Evolutionary conservation across 2,797 vertebrate species (phyloP), one percentile per base, ranked within the genome.

Genomic region (Momotus momota): DNA sequence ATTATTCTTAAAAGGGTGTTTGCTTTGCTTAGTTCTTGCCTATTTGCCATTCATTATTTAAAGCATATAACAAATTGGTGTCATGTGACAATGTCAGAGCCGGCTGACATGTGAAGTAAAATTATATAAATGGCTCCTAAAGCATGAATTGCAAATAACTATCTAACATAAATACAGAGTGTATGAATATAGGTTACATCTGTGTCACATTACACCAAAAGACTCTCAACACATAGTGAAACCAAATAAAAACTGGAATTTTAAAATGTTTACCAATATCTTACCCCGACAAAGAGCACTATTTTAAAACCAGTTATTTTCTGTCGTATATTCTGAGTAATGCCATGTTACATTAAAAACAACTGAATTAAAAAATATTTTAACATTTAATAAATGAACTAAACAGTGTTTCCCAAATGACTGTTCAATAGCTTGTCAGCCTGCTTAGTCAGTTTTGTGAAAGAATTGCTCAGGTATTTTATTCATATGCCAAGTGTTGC

Each of bases 271-370:
- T 91, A 58, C 21, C 35, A 18, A 12, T 29, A 33, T 14, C 10
- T 45, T 62, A 29, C 29, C 27, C 35, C 26, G 65, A 57, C 8
- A 91, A 88, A 94, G 96, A 25, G 57, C 35, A 57, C 25, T 49
- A 26, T 72, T 91, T 58, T 75, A 69, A 81, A 91, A 92, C 46
- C 17, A 86, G 90, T 49, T 85, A 60, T 92, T 93, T 96, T 86
- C 43, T 90, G 48, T 38, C 85, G 80, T 81, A 75, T 83, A 75
- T 65, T 86, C 72, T 64, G 46, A 93, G 19, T 79, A 93, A 89
- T 14, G 16, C 17, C 81, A 45, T 5, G 6, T 52, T 81, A 62
- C 12, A 87, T 88, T 86, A 95, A 81, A 95, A 31, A 16, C 52
- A 54, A 19, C 7, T 54, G 52, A 54, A 29, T 31, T 54, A 7